Evolutionary conservation across 2,888 invertebrate genomes (phyloP).

Genomic region (Drepana falcataria): DNA sequence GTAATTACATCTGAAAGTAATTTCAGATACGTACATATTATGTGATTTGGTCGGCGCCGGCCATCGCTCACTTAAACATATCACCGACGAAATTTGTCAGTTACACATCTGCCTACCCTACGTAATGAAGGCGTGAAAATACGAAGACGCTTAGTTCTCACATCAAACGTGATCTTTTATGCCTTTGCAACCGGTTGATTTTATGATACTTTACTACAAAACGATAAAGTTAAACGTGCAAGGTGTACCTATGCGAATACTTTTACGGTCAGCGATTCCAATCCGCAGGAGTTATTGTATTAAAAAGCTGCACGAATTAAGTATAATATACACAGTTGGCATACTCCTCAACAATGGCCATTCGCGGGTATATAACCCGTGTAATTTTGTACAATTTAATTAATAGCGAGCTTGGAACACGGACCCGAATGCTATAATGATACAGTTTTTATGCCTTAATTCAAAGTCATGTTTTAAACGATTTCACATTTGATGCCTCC

Average conservation of each 20-base stretch:
- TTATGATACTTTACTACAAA: background rate
- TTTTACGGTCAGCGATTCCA: background rate
- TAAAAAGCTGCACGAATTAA: background rate
- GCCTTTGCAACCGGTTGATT: background rate
- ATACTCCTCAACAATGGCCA: background rate
- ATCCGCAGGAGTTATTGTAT: background rate
- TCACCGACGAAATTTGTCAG: no score
- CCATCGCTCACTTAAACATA: no score
- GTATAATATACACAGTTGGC: background rate
- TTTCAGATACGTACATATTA: no score
- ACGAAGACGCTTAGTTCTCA: no score
- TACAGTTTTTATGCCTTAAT: conserved; percentile 9
- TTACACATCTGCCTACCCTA: no score
- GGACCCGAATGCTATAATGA: conserved; percentile 6
- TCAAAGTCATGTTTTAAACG: no score
- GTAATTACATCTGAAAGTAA: no score
- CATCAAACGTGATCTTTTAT: no score
- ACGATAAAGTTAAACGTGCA: background rate
- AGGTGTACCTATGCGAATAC: background rate
- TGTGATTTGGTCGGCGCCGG: no score
- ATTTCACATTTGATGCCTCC: no score
- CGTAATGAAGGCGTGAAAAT: no score
- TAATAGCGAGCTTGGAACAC: conserved; percentile 20
- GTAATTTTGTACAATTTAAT: conserved; percentile 35
- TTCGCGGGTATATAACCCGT: conserved; percentile 8